Base-by-base conservation (phyloP, 2,113 vertebrate species). In the Scartelaos histophorus region DNA sequence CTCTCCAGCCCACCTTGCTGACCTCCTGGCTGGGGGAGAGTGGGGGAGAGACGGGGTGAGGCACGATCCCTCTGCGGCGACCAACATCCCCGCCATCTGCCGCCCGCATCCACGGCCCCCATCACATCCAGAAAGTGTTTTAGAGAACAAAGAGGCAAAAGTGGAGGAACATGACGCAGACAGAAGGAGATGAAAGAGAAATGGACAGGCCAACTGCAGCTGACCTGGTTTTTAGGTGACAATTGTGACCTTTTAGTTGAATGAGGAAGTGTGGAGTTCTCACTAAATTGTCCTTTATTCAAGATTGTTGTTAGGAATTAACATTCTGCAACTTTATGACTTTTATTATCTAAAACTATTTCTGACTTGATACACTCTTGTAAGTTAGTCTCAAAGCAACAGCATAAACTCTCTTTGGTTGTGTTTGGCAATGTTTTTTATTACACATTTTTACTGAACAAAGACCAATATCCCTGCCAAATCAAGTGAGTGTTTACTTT, bases 1-100 rank as follows among this genome's bases (percentile, higher is more conserved):
- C 91, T 92, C 90, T 92, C 90, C 91, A 89, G 87, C 88, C 90
- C 91, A 90, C 93, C 92, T 91, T 83, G 73, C 84, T 93, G 93
- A 94, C 93, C 92, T 92, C 83, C 87, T 89, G 90, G 87, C 90
- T 87, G 86, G 70, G 81, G 67, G 69, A 69, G 66, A 77, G 75
- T 66, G 64, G 79, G 78, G 78, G 69, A 82, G 58, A 9, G 74
- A 86, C 69, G 84, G 86, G 87, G 86, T 70, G 51, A 85, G 24
- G 85, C 85, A 80, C 66, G 71, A 89, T 85, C 88, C 90, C 88
- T 87, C 85, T 46, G 90, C 90, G 89, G 91, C 66, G 66, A 25
- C n/a, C 79, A 88, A 85, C 82, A 78, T 90, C 82, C 85, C 76
- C 78, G 90, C 93, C 92, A 93, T 93, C 92, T 94, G 92, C 91